A percentile compares a stretch with the other conserved stretches of the same genome.
Evolutionary conservation across 2,888 invertebrate genomes (phyloP).

Genomic region (Leucophenga maculata): DNA sequence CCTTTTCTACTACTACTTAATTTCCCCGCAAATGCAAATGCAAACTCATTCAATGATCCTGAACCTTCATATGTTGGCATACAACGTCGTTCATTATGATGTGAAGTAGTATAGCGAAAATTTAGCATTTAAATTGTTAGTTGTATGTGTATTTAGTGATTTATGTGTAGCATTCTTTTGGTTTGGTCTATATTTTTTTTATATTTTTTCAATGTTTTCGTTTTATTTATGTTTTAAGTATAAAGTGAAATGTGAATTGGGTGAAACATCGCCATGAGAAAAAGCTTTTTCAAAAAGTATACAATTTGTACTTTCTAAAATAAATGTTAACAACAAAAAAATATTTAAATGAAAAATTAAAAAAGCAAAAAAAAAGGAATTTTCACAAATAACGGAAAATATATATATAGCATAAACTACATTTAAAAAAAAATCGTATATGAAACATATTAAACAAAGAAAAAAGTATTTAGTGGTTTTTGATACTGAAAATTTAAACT

Average conservation of each 20-base stretch:
- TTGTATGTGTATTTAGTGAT: constrained; percentile 24
- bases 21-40: neutral
- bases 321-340: constrained; percentile 44
- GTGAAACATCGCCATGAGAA: constrained; percentile 37
- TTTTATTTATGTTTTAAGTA: constrained; percentile 22
- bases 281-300: constrained; percentile 59
- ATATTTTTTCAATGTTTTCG: constrained; percentile 16
- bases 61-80: too few species aligned
- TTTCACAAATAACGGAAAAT: constrained; percentile 47
- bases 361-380: constrained; percentile 37
- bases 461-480: constrained; percentile 57
- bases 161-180: constrained; percentile 19
- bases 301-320: constrained; percentile 64
- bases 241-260: neutral
- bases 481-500: constrained; percentile 45
- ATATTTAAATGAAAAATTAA: constrained; percentile 33
- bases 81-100: neutral
- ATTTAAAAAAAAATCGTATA: constrained; percentile 54
- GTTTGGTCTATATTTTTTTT: constrained; percentile 12
- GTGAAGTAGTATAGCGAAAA: constrained; percentile 58
- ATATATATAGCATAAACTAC: constrained; percentile 54
- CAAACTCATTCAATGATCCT: neutral
- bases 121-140: constrained; percentile 36
- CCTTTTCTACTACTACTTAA: constrained; percentile 9
- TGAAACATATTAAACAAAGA: constrained; percentile 53